Percentiles rank a stretch among this genome's conserved stretches.
Conservation (phyloP, 2,888 invertebrate species). For the Ganaspis brasiliensis region DNA sequence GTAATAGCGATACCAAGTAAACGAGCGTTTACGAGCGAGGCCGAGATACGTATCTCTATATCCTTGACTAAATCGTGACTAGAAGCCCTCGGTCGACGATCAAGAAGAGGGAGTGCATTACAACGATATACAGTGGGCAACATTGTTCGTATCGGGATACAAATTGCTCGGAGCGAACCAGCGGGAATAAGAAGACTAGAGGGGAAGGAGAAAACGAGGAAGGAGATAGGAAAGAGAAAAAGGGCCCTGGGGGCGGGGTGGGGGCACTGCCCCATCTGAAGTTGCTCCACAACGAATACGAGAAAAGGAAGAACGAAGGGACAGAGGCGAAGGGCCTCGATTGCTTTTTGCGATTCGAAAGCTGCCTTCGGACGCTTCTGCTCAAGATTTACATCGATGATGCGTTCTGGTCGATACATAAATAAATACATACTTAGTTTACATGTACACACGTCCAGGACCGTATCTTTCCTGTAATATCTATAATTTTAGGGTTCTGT, state of each 20-base stretch:
- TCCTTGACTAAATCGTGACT: constrained; percentile 80
- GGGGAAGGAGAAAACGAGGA: constrained; percentile 38
- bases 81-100: constrained; percentile 71
- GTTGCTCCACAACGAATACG: constrained; percentile 27
- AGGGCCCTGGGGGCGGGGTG: constrained; percentile 43
- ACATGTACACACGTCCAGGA: constrained; percentile 17
- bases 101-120: constrained; percentile 70
- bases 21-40: constrained; percentile 78
- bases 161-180: constrained; percentile 71
- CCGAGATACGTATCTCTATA: constrained; percentile 78
- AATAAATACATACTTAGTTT: constrained; percentile 53
- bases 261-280: constrained; percentile 30
- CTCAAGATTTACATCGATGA: constrained; percentile 51
- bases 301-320: constrained; percentile 29
- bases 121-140: constrained; percentile 71
- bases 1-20: constrained; percentile 64
- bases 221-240: constrained; percentile 53
- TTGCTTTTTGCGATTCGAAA: constrained; percentile 43
- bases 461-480: neutral
- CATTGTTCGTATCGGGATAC: constrained; percentile 77
- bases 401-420: constrained; percentile 50
- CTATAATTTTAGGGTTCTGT: too few relatives aligned
- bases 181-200: constrained; percentile 47
- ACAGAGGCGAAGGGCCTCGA: constrained; percentile 3
- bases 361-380: constrained; percentile 40